phyloP scores from a whole-genome alignment of 2,797 vertebrate species.

The Limosa lapponica region DNA sequence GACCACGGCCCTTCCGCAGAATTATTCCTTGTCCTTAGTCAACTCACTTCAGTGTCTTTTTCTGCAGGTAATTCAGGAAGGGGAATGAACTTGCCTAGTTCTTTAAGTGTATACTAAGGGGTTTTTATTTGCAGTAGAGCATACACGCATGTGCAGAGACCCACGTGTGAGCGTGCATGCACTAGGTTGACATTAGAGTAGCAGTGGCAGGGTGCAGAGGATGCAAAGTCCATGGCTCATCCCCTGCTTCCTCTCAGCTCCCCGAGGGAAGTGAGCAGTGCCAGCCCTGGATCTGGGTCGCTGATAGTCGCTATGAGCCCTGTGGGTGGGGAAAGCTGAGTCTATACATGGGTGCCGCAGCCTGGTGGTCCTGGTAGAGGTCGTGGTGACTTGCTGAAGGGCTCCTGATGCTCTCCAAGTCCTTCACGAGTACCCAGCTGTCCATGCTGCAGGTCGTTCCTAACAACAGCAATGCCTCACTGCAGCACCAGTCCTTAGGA shows the following conservation, averaged over 20 bases:
- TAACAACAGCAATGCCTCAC: neutral
- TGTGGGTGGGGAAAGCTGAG: neutral
- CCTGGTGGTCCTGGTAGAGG: neutral
- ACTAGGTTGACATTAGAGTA: neutral
- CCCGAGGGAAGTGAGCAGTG: neutral
- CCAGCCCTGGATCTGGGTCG: neutral
- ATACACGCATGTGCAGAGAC: neutral
- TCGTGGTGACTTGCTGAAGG: neutral
- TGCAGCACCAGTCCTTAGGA: neutral
- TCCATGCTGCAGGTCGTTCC: neutral
- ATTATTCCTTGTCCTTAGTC: neutral
- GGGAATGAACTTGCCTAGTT: neutral
- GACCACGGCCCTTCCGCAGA: neutral
- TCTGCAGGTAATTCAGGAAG: neutral
- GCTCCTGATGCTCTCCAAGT: neutral
- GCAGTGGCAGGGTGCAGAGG: neutral
- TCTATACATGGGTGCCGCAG: rapidly evolving
- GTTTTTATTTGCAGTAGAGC: neutral
- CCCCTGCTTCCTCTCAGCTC: neutral
- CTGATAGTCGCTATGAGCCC: neutral
- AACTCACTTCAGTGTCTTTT: neutral
- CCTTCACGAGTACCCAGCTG: neutral
- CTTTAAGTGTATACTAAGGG: neutral
- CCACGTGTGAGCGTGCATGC: rapidly evolving
- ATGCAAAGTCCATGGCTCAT: neutral